Conservation (phyloP, 2,113 vertebrate species). For the Theristicus caerulescens region DNA sequence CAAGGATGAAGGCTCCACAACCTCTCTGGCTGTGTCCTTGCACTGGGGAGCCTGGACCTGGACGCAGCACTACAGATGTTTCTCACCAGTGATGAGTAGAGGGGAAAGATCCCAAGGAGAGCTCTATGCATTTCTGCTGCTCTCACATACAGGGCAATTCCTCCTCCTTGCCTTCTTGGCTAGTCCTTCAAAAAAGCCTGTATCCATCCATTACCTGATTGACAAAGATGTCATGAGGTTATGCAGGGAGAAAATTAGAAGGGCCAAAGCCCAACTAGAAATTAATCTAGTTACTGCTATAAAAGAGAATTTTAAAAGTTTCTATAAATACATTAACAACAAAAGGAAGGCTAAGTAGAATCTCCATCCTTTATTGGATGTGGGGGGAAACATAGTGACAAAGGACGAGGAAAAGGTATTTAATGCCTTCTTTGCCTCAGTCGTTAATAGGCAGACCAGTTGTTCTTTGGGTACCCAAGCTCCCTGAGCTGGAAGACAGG, state of each 20-base stretch:
- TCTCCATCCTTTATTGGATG: background rate
- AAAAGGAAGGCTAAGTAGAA: background rate
- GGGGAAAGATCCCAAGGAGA: background rate
- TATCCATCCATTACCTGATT: background rate
- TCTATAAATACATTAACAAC: background rate
- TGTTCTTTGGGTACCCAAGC: background rate
- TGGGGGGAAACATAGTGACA: background rate
- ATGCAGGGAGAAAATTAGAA: background rate
- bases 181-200: background rate
- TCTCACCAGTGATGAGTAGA: background rate
- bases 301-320: background rate
- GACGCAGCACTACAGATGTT: background rate
- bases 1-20: background rate
- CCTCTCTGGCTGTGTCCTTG: background rate
- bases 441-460: background rate
- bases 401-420: background rate
- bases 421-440: background rate
- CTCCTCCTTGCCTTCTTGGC: background rate
- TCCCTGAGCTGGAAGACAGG: background rate
- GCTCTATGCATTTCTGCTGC: background rate
- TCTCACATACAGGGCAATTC: background rate
- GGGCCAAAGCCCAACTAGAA: background rate
- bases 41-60: background rate
- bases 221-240: background rate
- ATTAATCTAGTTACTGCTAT: background rate